A percentile compares a stretch with the other conserved stretches of the same genome.
These are phyloP conservation scores for Phalloptychus januarius DNA, from an alignment of 2,797 vertebrate species.

Conservation along the genomic window DNA sequence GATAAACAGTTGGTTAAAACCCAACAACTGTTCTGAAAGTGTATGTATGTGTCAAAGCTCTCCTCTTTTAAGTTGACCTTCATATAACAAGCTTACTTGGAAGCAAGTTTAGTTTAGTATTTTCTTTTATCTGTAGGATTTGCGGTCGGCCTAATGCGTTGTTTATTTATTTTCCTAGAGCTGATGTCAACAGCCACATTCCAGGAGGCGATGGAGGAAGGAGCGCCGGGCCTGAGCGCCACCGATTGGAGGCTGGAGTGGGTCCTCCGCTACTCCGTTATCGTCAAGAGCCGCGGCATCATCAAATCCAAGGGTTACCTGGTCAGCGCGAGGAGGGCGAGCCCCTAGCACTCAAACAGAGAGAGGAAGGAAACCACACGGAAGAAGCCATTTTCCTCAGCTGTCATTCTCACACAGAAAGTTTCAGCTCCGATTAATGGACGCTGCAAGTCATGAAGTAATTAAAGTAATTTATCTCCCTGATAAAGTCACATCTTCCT, in stretches of 20 bases:
- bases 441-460: conserved; percentile 23
- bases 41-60: not conserved
- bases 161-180: conserved; percentile 79
- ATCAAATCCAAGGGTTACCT: conserved; percentile 99
- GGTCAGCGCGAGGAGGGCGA: conserved; percentile 88
- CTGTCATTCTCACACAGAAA: conserved; percentile 42
- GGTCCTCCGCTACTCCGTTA: conserved; percentile 97
- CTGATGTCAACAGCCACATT: conserved; percentile 91
- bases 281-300: conserved; percentile 97
- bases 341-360: conserved; percentile 56
- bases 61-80: not conserved
- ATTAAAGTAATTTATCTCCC: conserved; percentile 35
- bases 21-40: not conserved
- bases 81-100: not conserved
- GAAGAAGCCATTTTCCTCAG: conserved; percentile 63
- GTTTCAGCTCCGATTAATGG: conserved; percentile 23
- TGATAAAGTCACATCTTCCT: conserved; percentile 26
- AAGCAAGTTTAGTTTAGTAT: too few species aligned
- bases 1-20: not conserved
- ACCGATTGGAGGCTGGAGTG: conserved; percentile 91
- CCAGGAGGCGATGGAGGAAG: conserved; percentile 86
- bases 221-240: conserved; percentile 79
- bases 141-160: not conserved
- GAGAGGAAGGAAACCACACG: conserved; percentile 9
- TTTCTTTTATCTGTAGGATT: not conserved